Evolutionary conservation across 1,140 invertebrate genomes (phyloP), one percentile per base, ranked within the genome.

Genomic region (Grapholita molesta): DNA sequence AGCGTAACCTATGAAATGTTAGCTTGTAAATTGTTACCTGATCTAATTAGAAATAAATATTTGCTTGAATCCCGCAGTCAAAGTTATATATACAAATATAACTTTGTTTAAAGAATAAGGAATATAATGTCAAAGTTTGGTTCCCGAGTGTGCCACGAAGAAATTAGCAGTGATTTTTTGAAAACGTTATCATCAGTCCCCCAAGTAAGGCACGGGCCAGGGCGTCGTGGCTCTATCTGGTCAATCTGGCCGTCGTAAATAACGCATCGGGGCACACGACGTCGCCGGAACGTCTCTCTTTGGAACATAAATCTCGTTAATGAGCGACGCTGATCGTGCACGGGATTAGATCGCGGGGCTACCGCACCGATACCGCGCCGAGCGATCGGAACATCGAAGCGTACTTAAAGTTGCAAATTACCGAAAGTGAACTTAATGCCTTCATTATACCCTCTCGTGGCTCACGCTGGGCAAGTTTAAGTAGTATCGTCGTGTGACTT

Each of bases 291-390:
- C 84, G 83, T 85, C 84, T 85, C 78, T 73, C 79, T 87, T 84
- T 81, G 82, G 79, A 79, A 83, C 80, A 88, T 90, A 90, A 86
- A 90, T 90, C 88, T 88, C 78, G 82, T 87, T 90, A 90, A 90
- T 90, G 88, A 89, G 86, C 77, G 78, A 81, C 82, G 77, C 71
- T 71, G 88, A 90, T 90, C 82, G 83, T 75, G 70, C 67, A 38
- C 72, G 48, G 81, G 88, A 90, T 90, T 88, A 89, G 84, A 88
- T 89, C 78, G 77, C 72, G 65, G 71, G 75, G 72, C 72, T 70
- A 70, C 69, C 68, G 69, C 61, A 69, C 32, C 66, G 65, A 71
- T 70, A 75, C 68, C 71, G 73, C 70, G 70, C 70, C 66, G 66
- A 25, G 30, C 67, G 66, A 64, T 77, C 70, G 69, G 64, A 70